Percentiles rank a stretch among this genome's conserved stretches.
phyloP scores from a whole-genome alignment of 1,140 invertebrate genomes.

The Ditylenchus dipsaci region DNA sequence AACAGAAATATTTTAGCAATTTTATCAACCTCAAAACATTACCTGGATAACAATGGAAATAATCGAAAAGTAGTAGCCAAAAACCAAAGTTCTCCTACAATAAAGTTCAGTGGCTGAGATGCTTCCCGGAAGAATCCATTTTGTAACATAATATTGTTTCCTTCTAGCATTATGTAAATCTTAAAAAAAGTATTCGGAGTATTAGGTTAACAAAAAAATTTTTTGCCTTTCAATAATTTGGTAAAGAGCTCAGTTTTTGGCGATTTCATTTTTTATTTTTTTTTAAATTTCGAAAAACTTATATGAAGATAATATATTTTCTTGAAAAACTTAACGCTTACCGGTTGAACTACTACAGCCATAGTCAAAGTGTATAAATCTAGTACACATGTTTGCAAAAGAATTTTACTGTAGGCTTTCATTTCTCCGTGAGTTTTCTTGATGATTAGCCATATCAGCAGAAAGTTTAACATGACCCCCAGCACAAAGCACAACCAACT shows the following conservation, averaged over 20 bases:
- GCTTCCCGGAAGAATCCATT: neutral
- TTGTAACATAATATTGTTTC: neutral
- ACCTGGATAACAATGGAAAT: constrained; percentile 5
- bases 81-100: constrained; percentile 3
- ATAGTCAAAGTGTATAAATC: constrained; percentile 4
- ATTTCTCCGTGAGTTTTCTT: constrained; percentile 3
- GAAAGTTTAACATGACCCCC: constrained; percentile 4
- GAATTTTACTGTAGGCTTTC: constrained; percentile 11
- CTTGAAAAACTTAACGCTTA: constrained; percentile 2
- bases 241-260: no score
- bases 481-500: neutral
- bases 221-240: no score
- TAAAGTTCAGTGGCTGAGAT: neutral
- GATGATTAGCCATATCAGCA: constrained; percentile 9
- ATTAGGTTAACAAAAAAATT: no score
- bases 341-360: constrained; percentile 11
- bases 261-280: no score
- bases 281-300: no score
- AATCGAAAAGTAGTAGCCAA: constrained; percentile 11
- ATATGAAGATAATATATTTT: no score
- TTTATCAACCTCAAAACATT: no score
- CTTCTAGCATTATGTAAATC: constrained; percentile 8
- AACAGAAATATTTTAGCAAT: no score
- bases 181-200: no score
- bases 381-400: constrained; percentile 15